Percentiles rank a stretch among this genome's conserved stretches.
phyloP scores from a whole-genome alignment of 2,113 vertebrate species.

The Columba livia region DNA sequence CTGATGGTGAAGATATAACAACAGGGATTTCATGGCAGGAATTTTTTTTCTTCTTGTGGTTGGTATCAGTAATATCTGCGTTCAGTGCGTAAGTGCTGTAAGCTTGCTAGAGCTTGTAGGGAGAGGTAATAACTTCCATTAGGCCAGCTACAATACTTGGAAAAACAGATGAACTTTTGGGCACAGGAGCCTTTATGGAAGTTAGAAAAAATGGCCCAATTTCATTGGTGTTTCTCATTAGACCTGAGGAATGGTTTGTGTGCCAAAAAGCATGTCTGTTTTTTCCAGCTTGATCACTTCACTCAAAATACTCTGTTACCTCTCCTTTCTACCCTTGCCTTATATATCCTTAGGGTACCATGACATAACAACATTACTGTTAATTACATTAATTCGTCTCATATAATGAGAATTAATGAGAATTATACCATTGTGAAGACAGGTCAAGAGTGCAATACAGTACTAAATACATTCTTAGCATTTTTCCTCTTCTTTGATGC shows the following conservation, averaged over 20 bases:
- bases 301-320: background rate
- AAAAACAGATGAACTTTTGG: background rate
- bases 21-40: background rate
- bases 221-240: background rate
- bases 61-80: background rate
- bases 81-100: background rate
- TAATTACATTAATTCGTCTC: slow-evolving; percentile 45
- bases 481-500: slow-evolving; percentile 11
- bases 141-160: background rate
- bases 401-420: slow-evolving; percentile 50
- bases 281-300: slow-evolving; percentile 1
- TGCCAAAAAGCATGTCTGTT: background rate
- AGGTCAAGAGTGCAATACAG: background rate
- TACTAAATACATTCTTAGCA: slow-evolving; percentile 6
- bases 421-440: background rate
- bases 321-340: background rate
- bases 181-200: background rate
- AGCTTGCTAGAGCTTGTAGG: background rate
- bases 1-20: background rate
- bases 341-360: background rate
- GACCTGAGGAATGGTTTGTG: background rate
- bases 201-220: background rate
- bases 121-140: background rate
- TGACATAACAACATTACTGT: background rate
- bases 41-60: background rate